These are phyloP conservation scores for Galagoides demidoff DNA, from an alignment of 2,797 vertebrate species.

Conservation along the genomic window DNA sequence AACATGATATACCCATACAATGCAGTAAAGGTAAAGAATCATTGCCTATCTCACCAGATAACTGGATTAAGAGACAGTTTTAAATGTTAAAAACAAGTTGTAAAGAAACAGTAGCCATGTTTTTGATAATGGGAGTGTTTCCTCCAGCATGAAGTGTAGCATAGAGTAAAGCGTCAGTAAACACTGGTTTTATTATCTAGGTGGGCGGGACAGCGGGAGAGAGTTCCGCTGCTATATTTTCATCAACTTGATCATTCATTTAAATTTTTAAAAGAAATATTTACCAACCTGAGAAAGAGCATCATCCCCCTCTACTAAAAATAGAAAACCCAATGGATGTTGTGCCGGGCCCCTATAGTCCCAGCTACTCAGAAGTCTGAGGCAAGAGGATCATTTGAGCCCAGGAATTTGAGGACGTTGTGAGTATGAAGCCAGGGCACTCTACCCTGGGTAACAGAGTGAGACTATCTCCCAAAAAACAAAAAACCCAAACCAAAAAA, in stretches of 20 bases:
- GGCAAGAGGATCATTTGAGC: too few species aligned
- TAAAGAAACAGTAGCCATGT: neutral
- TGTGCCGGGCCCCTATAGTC: too few species aligned
- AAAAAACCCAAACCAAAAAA: too few species aligned
- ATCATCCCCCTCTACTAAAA: too few species aligned
- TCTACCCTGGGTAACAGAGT: too few species aligned
- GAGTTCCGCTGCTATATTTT: neutral
- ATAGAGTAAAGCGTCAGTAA: neutral
- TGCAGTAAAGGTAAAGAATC: neutral
- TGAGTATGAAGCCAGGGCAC: too few species aligned
- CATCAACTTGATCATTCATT: neutral
- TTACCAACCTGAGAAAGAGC: too few species aligned
- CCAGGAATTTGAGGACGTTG: too few species aligned
- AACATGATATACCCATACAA: neutral
- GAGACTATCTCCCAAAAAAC: too few species aligned
- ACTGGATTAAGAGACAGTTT: neutral
- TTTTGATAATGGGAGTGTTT: neutral
- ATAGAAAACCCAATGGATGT: too few species aligned
- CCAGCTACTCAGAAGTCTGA: too few species aligned
- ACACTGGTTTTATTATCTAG: neutral
- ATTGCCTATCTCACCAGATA: neutral
- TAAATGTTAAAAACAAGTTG: conserved; percentile 6
- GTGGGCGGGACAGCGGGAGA: neutral
- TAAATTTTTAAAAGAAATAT: neutral
- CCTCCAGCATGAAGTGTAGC: neutral